Conservation (phyloP, 2,888 invertebrate species). For the Idaea aversata region DNA sequence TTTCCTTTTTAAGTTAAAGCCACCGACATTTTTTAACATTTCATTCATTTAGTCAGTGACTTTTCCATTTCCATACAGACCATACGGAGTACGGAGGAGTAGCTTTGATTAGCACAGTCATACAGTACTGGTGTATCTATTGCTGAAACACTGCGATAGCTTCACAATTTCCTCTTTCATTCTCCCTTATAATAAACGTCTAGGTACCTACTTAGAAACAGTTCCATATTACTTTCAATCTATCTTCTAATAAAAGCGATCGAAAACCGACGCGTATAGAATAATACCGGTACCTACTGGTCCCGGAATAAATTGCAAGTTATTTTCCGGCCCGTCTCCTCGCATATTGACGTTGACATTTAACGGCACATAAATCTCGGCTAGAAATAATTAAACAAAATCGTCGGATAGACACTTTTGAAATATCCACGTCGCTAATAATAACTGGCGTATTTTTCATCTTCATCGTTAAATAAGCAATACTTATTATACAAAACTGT, state of each 20-base stretch:
- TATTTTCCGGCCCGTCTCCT: conserved; percentile 67
- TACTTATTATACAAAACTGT: too few relatives aligned
- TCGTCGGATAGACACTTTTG: conserved; percentile 43
- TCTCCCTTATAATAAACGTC: not conserved
- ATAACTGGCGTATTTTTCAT: not conserved
- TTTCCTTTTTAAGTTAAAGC: too few relatives aligned
- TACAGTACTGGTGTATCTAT: too few relatives aligned
- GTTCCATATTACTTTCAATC: conserved; percentile 6
- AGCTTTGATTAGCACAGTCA: too few relatives aligned
- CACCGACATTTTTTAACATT: too few relatives aligned
- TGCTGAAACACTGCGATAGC: too few relatives aligned
- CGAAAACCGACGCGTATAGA: conserved; percentile 25
- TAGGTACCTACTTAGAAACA: not conserved
- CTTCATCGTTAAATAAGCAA: too few relatives aligned
- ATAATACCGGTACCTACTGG: conserved; percentile 34
- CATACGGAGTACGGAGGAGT: too few relatives aligned
- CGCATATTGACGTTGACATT: conserved; percentile 70
- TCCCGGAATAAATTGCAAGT: conserved; percentile 63
- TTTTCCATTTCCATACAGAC: too few relatives aligned
- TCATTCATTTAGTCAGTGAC: too few relatives aligned
- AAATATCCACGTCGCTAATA: conserved; percentile 26
- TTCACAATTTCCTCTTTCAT: conserved; percentile 4
- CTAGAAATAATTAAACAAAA: conserved; percentile 63
- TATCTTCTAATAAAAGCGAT: conserved; percentile 10
- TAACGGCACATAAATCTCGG: conserved; percentile 63